Percentiles rank a stretch among this genome's conserved stretches.
phyloP scores from a whole-genome alignment of 2,797 vertebrate genomes.

The Microctenopoma stevenorrisi region DNA sequence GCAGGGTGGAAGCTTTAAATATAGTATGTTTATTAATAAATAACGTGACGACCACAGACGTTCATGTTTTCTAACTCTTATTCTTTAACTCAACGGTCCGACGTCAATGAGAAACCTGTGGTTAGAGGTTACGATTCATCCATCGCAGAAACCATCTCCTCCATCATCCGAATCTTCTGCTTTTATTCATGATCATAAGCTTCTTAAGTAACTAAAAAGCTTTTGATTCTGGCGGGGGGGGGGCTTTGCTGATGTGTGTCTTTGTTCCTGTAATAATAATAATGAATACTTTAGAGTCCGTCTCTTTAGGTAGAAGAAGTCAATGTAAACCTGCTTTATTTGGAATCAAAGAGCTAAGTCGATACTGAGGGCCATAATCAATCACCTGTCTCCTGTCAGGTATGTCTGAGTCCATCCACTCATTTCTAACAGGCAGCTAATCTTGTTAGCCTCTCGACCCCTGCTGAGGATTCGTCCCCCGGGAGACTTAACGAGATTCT shows the following conservation, averaged over 20 bases:
- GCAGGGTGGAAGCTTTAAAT: too few relatives aligned
- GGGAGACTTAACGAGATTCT: slow-evolving; percentile 16
- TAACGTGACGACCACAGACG: too few relatives aligned
- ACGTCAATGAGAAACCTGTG: too few relatives aligned
- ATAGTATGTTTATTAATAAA: too few relatives aligned
- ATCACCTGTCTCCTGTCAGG: slow-evolving; percentile 40
- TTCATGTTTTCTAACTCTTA: too few relatives aligned
- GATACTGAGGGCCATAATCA: slow-evolving; percentile 36
- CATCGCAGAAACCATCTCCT: too few relatives aligned
- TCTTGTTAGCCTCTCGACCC: slow-evolving; percentile 55
- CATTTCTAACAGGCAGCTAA: slow-evolving; percentile 46
- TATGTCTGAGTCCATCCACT: slow-evolving; percentile 33
- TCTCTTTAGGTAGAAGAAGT: slow-evolving; percentile 10
- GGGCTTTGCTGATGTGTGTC: background rate
- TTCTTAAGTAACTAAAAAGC: too few relatives aligned
- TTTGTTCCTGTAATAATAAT: background rate
- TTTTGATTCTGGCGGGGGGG: too few relatives aligned
- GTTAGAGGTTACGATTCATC: too few relatives aligned
- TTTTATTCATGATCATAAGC: too few relatives aligned
- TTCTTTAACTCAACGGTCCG: too few relatives aligned
- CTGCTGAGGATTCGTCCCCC: slow-evolving; percentile 13
- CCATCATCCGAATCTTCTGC: too few relatives aligned
- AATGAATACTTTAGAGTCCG: background rate
- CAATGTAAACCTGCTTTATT: slow-evolving; percentile 25
- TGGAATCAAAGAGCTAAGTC: slow-evolving; percentile 19